These are phyloP conservation scores for Palaemon carinicauda DNA, from an alignment of 1,140 invertebrate genomes.

Conservation along the genomic window DNA sequence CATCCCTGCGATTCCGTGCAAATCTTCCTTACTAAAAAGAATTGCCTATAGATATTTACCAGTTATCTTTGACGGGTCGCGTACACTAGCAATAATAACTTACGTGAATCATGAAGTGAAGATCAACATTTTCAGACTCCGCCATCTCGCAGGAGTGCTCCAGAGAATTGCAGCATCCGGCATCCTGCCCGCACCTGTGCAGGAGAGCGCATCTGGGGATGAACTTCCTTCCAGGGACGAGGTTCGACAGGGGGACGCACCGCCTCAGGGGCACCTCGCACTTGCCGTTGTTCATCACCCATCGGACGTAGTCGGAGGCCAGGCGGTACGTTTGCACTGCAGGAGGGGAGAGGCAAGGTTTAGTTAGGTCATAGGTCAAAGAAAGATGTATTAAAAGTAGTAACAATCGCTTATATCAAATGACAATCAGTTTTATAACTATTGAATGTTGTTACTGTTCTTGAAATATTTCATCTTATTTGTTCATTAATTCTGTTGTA, in stretches of 20 bases:
- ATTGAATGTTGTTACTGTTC: no score
- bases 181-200: constrained; percentile 13
- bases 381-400: no score
- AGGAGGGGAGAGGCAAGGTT: neutral
- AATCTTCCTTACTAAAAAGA: no score
- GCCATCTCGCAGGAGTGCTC: neutral
- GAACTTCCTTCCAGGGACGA: neutral
- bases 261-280: constrained; percentile 3
- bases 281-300: constrained; percentile 9
- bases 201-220: constrained; percentile 26
- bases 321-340: neutral
- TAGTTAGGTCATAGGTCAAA: no score
- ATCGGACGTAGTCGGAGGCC: neutral
- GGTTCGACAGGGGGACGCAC: neutral
- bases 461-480: no score
- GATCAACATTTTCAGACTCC: constrained; percentile 5
- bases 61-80: no score
- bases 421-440: no score
- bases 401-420: no score
- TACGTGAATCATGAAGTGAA: constrained; percentile 38
- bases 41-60: no score
- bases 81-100: no score
- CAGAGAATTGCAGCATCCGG: constrained; percentile 22
- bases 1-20: no score
- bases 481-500: no score